These are phyloP conservation scores for Drosophila mauritiana DNA, from an alignment of 1,140 invertebrate species.

Conservation along the genomic window DNA sequence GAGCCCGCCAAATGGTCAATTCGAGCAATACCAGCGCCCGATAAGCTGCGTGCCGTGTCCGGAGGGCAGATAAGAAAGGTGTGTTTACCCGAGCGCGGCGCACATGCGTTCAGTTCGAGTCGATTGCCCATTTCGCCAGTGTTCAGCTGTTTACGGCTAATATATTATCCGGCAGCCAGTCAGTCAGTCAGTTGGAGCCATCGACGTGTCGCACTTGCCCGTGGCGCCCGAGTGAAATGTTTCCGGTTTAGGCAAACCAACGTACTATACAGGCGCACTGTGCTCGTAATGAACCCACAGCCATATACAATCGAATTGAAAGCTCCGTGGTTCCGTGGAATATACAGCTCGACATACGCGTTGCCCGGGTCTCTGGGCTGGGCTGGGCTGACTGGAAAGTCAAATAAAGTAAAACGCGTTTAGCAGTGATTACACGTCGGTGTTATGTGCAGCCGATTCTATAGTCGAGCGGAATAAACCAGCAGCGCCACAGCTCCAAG, in stretches of 20 bases:
- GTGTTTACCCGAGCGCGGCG: slow-evolving; percentile 26
- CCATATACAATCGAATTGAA: slow-evolving; percentile 19
- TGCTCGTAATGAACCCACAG: slow-evolving; percentile 22
- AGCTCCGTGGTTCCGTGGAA: slow-evolving; percentile 7
- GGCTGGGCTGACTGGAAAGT: slow-evolving; percentile 24
- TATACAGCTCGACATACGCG: slow-evolving; percentile 29
- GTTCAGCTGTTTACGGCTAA: slow-evolving; percentile 53
- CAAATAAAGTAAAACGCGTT: slow-evolving; percentile 26
- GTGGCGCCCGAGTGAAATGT: slow-evolving; percentile 46
- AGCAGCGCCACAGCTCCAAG: background rate
- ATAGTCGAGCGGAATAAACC: slow-evolving; percentile 22
- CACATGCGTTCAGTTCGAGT: slow-evolving; percentile 33
- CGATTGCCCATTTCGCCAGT: slow-evolving; percentile 34
- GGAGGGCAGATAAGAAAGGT: slow-evolving; percentile 46
- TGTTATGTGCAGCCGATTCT: slow-evolving; percentile 46
- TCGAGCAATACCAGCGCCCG: slow-evolving; percentile 40
- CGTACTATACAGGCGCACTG: slow-evolving; percentile 9
- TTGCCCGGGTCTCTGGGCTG: slow-evolving; percentile 13
- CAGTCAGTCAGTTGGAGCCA: slow-evolving; percentile 54
- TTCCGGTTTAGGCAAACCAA: slow-evolving; percentile 50
- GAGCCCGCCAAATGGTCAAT: slow-evolving; percentile 29
- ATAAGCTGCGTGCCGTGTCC: slow-evolving; percentile 27
- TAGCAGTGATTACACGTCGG: slow-evolving; percentile 43
- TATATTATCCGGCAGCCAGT: slow-evolving; percentile 58
- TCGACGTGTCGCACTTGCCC: slow-evolving; percentile 43